A percentile compares a stretch with the other conserved stretches of the same genome.
Evolutionary conservation across 2,113 vertebrate species (phyloP).

Genomic region (Gallinago paraguaiae): DNA sequence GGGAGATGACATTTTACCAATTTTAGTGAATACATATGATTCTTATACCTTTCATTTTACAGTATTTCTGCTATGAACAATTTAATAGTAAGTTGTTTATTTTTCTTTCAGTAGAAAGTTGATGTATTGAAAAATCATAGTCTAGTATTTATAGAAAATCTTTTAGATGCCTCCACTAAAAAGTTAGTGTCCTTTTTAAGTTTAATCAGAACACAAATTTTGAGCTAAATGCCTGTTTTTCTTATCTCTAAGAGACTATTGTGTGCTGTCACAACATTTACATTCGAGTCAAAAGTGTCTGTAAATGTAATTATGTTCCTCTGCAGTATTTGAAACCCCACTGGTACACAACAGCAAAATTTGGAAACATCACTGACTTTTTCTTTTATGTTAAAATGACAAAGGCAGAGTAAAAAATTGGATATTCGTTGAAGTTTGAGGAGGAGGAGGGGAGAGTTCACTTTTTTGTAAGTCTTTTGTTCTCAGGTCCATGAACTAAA

Average conservation of each 20-base stretch:
- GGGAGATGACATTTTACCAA: background rate
- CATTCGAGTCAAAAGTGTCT: background rate
- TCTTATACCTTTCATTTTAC: background rate
- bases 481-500: background rate
- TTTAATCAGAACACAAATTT: background rate
- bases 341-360: background rate
- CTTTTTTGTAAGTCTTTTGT: background rate
- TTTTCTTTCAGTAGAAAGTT: background rate
- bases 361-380: background rate
- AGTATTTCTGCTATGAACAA: background rate
- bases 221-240: background rate
- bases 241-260: background rate
- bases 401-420: background rate
- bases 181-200: background rate
- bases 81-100: background rate
- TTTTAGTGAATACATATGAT: background rate
- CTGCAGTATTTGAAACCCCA: background rate
- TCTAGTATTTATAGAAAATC: background rate
- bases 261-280: background rate
- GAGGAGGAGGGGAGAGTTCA: background rate
- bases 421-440: background rate
- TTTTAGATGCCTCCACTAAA: background rate
- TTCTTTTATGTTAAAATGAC: background rate
- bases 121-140: background rate
- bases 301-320: constrained; percentile 11